Evolutionary conservation across 30 jellyfish, hydroid and myxozoan species (phyloP), one percentile per base, ranked within the genome.

Genomic region (Cassiopea andromeda): DNA sequence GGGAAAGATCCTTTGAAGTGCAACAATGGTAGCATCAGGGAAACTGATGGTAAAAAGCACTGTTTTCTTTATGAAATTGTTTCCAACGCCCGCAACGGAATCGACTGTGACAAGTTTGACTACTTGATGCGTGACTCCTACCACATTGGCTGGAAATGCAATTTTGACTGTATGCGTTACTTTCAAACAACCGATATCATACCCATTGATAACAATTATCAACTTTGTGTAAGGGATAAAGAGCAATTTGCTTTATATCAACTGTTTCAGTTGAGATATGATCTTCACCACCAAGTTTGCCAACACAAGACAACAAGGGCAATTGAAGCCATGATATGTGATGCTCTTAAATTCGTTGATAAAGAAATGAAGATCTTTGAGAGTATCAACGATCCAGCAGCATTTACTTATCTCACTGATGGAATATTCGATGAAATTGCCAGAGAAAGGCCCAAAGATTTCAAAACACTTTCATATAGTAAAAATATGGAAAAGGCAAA

Each of bases 31-130:
- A n/a, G 97, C 71, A 7, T 5, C 17, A 74, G 16, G 69, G 44
- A 91, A 13, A 92, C 77, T 1, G 75, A 82, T 15, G 87, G 71
- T 1, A 15, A 46, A 19, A 69, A 57, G 60, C 73, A 82, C 68
- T 93, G 97, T 94, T 93, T 93, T 69, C 87, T 93, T 18, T 93
- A 66, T 80, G 96, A 93, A 69, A 77, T 93, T 59, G 98, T 93
- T 19, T 73, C 94, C 78, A 93, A 93, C 60, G 82, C 87, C 57
- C 69, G 96, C 2, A 75, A 78, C 69, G 98, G 98, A 1, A 88
- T 93, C 46, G 98, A 93, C 72, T 87, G 97, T 76, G 98, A 93
- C 67, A 93, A 93, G 73, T 87, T 93, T 76, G 98, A 93, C 73
- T 93, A 93, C 66, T 75, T 93, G 69, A 73, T 80, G 94, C 78